A percentile compares a stretch with the other conserved stretches of the same genome.
Conservation (phyloP, 2,888 invertebrate genomes). For the Calephelis perditalis region DNA sequence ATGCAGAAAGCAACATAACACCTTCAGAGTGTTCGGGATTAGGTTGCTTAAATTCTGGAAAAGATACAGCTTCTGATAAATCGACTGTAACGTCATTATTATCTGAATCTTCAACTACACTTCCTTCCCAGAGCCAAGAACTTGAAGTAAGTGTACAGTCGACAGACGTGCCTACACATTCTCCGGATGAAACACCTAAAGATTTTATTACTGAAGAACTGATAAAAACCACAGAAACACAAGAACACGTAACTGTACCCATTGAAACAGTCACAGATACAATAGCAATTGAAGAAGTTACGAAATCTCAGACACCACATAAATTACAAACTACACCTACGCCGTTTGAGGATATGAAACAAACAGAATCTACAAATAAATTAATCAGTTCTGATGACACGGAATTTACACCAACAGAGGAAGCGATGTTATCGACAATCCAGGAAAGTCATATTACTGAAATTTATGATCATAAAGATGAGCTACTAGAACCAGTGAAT, state of each 20-base stretch:
- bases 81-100: conserved; percentile 16
- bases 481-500: background rate
- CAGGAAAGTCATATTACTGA: conserved; percentile 1
- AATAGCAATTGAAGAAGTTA: background rate
- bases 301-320: background rate
- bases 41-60: conserved; percentile 35
- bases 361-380: background rate
- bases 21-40: conserved; percentile 39
- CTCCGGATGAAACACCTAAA: background rate
- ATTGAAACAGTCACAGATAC: background rate
- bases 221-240: conserved; percentile 15
- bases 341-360: background rate
- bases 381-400: background rate
- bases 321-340: background rate
- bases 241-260: background rate
- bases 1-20: conserved; percentile 23
- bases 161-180: background rate
- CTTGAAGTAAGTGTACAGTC: background rate
- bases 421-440: background rate
- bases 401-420: background rate
- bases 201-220: conserved; percentile 10
- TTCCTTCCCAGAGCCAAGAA: background rate
- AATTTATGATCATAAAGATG: background rate
- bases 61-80: conserved; percentile 14
- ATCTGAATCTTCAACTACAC: background rate